A percentile compares a stretch with the other conserved stretches of the same genome.
Evolutionary conservation across 2,797 vertebrate species (phyloP).

Genomic region (Acomys russatus): DNA sequence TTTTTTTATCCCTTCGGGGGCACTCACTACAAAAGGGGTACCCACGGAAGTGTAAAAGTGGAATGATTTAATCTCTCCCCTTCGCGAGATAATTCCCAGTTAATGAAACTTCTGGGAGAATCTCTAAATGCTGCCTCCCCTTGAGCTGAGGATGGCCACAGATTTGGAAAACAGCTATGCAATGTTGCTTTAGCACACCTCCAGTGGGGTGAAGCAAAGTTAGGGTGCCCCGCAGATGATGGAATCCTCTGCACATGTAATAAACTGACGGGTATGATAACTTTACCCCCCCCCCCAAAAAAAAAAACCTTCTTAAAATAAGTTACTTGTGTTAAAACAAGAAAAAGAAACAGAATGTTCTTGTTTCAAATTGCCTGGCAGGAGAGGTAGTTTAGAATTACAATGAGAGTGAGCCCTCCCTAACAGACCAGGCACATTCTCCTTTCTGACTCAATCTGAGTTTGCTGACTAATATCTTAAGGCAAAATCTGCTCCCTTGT

Average conservation of each 20-base stretch:
- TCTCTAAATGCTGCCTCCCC: not conserved
- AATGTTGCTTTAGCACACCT: no score
- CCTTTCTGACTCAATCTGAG: not conserved
- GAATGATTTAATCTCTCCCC: not conserved
- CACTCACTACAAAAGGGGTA: not conserved
- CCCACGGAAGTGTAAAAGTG: not conserved
- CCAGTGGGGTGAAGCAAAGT: not conserved
- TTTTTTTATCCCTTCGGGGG: not conserved
- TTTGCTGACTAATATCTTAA: not conserved
- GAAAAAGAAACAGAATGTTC: not conserved
- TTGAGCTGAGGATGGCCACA: not conserved
- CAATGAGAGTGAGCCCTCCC: conserved; percentile 47
- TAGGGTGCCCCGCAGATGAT: not conserved
- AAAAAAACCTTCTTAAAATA: not conserved
- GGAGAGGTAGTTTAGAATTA: not conserved
- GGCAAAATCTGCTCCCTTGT: conserved; percentile 46
- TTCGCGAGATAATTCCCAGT: conserved; percentile 6
- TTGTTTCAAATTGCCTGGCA: not conserved
- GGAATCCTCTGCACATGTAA: not conserved
- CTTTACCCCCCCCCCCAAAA: not conserved
- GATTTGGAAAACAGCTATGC: not conserved
- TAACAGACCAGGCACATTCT: conserved; percentile 6
- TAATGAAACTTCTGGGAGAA: conserved; percentile 7
- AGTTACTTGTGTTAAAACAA: not conserved
- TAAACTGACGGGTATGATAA: not conserved